A percentile compares a stretch with the other conserved stretches of the same genome.
phyloP scores from a whole-genome alignment of 2,797 vertebrate genomes.

The Acestrorhynchus altus region DNA sequence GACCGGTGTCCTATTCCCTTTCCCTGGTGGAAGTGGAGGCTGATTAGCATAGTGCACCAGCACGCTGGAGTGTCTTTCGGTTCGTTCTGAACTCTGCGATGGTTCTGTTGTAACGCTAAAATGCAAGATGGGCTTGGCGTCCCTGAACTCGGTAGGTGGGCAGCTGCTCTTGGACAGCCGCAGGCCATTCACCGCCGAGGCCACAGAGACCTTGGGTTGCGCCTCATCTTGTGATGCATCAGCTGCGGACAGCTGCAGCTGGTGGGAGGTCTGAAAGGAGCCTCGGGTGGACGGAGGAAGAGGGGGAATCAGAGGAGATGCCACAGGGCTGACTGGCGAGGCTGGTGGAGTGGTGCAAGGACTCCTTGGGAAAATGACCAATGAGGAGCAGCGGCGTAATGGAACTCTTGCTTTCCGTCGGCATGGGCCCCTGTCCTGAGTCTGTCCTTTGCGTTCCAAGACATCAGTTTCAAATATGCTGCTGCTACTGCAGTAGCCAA shows the following conservation, averaged over 20 bases:
- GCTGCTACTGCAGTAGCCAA: slow-evolving; percentile 79
- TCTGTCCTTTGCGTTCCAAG: slow-evolving; percentile 72
- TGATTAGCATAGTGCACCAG: slow-evolving; percentile 83
- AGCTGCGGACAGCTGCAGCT: slow-evolving; percentile 76
- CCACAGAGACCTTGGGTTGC: slow-evolving; percentile 79
- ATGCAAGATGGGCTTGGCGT: slow-evolving; percentile 81
- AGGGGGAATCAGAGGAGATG: slow-evolving; percentile 71
- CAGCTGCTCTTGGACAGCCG: slow-evolving; percentile 79
- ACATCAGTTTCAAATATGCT: slow-evolving; percentile 84
- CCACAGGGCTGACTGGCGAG: slow-evolving; percentile 82
- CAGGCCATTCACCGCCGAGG: slow-evolving; percentile 82
- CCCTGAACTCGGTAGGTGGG: slow-evolving; percentile 76
- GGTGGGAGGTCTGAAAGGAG: slow-evolving; percentile 80
- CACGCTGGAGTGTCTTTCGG: slow-evolving; percentile 80
- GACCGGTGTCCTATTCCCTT: slow-evolving; percentile 66
- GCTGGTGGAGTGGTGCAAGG: slow-evolving; percentile 88
- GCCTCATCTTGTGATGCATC: slow-evolving; percentile 77
- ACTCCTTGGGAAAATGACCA: slow-evolving; percentile 93
- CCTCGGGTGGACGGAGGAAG: slow-evolving; percentile 59
- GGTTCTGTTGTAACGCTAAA: slow-evolving; percentile 73
- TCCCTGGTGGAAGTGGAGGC: slow-evolving; percentile 69
- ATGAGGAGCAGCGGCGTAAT: slow-evolving; percentile 90
- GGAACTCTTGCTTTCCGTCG: slow-evolving; percentile 80
- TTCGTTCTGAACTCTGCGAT: slow-evolving; percentile 67
- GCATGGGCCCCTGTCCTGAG: slow-evolving; percentile 67